Percentiles rank a stretch among this genome's conserved stretches.
These are phyloP conservation scores for Ctenochaetus hawaiiensis DNA, from an alignment of 2,797 vertebrate species.

Conservation along the genomic window DNA sequence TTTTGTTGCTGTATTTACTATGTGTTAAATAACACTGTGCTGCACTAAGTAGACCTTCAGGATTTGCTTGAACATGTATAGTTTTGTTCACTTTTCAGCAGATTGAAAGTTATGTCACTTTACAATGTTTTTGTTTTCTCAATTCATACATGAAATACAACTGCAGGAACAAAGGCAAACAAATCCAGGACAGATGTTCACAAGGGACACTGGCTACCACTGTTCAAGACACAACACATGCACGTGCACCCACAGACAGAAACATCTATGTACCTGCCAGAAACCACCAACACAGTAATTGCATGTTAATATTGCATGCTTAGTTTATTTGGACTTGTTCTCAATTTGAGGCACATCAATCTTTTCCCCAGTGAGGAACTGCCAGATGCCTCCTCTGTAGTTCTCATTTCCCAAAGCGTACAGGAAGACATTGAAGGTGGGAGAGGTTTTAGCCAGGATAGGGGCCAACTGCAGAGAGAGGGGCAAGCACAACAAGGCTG, in stretches of 20 bases:
- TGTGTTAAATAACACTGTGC: neutral
- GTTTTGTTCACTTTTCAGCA: conserved; percentile 6
- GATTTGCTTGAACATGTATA: neutral
- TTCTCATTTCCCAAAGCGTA: conserved; percentile 94
- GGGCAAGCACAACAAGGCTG: neutral
- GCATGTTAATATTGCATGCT: conserved; percentile 66
- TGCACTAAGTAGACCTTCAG: neutral
- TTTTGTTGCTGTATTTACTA: conserved; percentile 24
- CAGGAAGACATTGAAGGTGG: conserved; percentile 90
- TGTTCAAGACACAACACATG: conserved; percentile 40
- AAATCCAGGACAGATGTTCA: conserved; percentile 19
- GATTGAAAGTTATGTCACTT: neutral
- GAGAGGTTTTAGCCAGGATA: conserved; percentile 92
- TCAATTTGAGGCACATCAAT: conserved; percentile 88
- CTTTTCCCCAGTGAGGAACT: conserved; percentile 92
- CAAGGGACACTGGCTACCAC: conserved; percentile 7
- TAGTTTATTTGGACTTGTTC: conserved; percentile 91
- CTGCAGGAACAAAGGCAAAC: neutral
- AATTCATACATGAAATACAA: conserved; percentile 7
- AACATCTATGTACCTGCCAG: conserved; percentile 64
- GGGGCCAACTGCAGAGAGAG: conserved; percentile 90
- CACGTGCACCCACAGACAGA: conserved; percentile 53
- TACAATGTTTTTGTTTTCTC: neutral
- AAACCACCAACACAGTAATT: conserved; percentile 74
- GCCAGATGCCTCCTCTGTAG: conserved; percentile 93